Conservation (phyloP, 2,888 invertebrate species). For the Hyposoter dolosus region DNA sequence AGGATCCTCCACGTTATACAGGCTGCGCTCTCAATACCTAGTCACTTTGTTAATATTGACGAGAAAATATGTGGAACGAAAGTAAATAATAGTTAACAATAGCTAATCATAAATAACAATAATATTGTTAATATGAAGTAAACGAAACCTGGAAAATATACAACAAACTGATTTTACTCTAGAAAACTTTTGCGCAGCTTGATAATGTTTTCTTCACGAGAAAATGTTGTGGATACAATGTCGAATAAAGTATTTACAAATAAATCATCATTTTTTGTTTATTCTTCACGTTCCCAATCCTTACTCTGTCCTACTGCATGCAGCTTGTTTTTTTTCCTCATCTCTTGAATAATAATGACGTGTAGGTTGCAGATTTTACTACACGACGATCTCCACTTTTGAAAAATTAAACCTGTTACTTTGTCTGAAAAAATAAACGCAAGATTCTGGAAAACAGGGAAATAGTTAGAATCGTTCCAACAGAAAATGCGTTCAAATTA, state of each 20-base stretch:
- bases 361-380: not conserved
- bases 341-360: not conserved
- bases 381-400: no score
- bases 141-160: constrained; percentile 27
- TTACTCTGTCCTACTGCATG: no score
- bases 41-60: constrained; percentile 82
- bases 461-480: not conserved
- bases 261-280: not conserved
- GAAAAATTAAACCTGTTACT: not conserved
- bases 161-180: constrained; percentile 68
- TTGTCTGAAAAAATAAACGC: not conserved
- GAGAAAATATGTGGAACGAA: constrained; percentile 64
- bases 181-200: constrained; percentile 80
- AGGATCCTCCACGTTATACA: constrained; percentile 74
- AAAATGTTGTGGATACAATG: constrained; percentile 78
- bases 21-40: constrained; percentile 82
- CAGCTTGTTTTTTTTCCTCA: not conserved
- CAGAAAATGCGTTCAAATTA: not conserved
- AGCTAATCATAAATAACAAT: constrained; percentile 26
- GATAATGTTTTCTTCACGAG: constrained; percentile 71
- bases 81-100: constrained; percentile 44
- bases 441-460: not conserved
- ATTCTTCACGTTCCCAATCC: not conserved
- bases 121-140: constrained; percentile 31
- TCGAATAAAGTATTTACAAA: constrained; percentile 81